Conservation (phyloP, 2,888 invertebrate species). For the Atrina japonica region DNA sequence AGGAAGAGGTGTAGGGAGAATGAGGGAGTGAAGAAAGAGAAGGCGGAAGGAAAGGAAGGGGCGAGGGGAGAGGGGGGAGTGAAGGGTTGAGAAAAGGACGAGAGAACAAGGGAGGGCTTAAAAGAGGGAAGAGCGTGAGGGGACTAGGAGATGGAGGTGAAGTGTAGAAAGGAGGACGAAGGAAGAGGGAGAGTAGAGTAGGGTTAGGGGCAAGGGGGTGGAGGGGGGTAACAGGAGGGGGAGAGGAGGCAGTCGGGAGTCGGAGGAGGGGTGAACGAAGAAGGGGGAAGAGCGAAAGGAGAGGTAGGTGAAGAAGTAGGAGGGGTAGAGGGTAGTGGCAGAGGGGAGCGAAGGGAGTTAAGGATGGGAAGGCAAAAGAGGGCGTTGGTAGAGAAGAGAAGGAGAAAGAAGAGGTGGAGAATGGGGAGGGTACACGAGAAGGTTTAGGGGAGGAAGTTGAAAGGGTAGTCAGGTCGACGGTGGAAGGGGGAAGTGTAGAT, state of each 20-base stretch:
- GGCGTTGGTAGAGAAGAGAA: background rate
- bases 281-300: background rate
- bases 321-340: background rate
- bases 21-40: too few species aligned
- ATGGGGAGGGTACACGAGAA: background rate
- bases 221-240: background rate
- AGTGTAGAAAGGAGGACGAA: background rate
- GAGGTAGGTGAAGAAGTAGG: background rate
- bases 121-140: background rate
- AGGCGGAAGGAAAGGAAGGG: background rate
- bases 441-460: background rate
- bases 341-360: background rate
- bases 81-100: background rate
- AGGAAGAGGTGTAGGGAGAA: background rate
- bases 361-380: slow-evolving; percentile 8
- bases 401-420: background rate
- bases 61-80: background rate
- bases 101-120: background rate
- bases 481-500: background rate
- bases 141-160: background rate
- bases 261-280: background rate
- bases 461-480: background rate
- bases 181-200: background rate
- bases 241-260: background rate
- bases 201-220: background rate